phyloP scores from a whole-genome alignment of 2,113 vertebrate species.

The Etheostoma cragini region DNA sequence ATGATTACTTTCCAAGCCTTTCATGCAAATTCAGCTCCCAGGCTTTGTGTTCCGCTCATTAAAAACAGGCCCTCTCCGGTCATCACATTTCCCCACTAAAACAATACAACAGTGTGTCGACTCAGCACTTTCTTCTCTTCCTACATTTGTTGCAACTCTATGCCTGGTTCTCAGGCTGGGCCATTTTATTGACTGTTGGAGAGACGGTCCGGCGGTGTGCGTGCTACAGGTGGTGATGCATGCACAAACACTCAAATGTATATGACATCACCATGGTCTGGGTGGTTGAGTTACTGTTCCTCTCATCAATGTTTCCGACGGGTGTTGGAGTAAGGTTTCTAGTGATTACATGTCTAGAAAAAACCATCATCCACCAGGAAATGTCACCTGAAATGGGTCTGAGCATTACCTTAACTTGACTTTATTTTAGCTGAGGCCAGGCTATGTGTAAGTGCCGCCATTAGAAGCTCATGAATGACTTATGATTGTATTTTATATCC shows the following conservation, averaged over 20 bases:
- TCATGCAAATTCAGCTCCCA: conserved; percentile 74
- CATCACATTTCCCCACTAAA: conserved; percentile 79
- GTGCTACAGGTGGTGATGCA: conserved; percentile 39
- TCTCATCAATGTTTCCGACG: background rate
- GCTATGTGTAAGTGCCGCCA: conserved; percentile 22
- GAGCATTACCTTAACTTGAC: conserved; percentile 58
- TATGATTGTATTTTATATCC: conserved; percentile 3
- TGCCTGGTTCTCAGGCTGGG: conserved; percentile 27
- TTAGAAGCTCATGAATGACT: conserved; percentile 55
- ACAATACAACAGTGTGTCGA: conserved; percentile 73
- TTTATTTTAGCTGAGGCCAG: conserved; percentile 49
- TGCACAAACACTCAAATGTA: conserved; percentile 1
- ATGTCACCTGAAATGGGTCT: conserved; percentile 18
- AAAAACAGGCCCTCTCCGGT: conserved; percentile 65
- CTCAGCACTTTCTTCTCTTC: conserved; percentile 72
- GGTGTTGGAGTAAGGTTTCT: conserved; percentile 9
- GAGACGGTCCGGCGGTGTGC: conserved; percentile 46
- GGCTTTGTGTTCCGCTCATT: conserved; percentile 80
- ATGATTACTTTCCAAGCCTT: conserved; percentile 76
- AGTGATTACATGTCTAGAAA: conserved; percentile 27
- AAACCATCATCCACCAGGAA: conserved; percentile 39
- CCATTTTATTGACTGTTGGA: conserved; percentile 67
- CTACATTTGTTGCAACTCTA: conserved; percentile 37
- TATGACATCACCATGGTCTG: conserved; percentile 46
- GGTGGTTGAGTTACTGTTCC: conserved; percentile 18